phyloP scores from a whole-genome alignment of 2,113 vertebrate genomes.

The Saguinus midas region DNA sequence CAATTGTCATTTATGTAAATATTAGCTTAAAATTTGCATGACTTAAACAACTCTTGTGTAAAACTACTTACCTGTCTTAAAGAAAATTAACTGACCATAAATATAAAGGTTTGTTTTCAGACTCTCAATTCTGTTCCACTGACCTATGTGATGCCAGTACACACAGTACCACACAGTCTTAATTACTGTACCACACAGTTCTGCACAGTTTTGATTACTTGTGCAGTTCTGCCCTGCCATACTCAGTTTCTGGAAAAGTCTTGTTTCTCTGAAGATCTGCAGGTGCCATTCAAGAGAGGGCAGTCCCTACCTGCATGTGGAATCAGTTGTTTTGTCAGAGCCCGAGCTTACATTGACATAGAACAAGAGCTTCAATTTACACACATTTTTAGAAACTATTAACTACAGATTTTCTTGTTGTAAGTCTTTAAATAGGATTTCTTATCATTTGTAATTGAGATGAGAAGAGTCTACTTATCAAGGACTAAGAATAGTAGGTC shows the following conservation, averaged over 20 bases:
- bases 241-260: neutral
- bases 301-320: neutral
- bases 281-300: neutral
- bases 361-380: neutral
- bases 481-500: neutral
- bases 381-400: neutral
- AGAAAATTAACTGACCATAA: neutral
- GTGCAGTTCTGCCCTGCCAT: neutral
- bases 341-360: neutral
- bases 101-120: neutral
- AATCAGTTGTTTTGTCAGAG: neutral
- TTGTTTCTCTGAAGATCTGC: neutral
- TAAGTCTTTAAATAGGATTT: neutral
- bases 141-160: neutral
- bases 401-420: neutral
- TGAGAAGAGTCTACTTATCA: neutral
- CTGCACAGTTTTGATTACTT: neutral
- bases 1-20: neutral
- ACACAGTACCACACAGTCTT: neutral
- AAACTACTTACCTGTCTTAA: neutral
- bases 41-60: neutral
- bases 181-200: too few relatives aligned
- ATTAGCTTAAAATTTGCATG: constrained; percentile 20
- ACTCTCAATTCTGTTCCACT: neutral
- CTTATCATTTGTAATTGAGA: neutral